A percentile compares a stretch with the other conserved stretches of the same genome.
Evolutionary conservation across 2,797 vertebrate species (phyloP).

Genomic region (Malacoctenus gilli): DNA sequence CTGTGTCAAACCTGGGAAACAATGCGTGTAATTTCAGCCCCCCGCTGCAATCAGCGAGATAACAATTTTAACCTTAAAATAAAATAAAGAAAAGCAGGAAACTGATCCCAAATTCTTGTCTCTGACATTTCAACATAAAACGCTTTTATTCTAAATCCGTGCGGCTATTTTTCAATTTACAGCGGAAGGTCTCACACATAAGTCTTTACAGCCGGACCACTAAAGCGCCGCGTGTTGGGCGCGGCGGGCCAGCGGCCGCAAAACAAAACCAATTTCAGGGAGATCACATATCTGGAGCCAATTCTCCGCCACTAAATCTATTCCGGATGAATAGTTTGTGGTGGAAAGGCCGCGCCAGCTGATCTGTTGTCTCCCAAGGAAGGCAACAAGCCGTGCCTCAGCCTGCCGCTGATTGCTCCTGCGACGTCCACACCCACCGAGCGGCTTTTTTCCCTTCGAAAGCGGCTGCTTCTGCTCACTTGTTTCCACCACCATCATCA

Average conservation of each 20-base stretch:
- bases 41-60: not conserved
- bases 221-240: slow-evolving; percentile 36
- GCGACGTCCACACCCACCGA: slow-evolving; percentile 13
- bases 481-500: too few species aligned
- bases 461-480: not conserved
- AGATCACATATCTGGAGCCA: slow-evolving; percentile 65
- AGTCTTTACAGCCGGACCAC: slow-evolving; percentile 38
- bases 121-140: not conserved
- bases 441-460: slow-evolving; percentile 9
- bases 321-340: slow-evolving; percentile 63
- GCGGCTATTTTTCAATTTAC: not conserved
- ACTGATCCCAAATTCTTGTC: not conserved
- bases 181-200: slow-evolving; percentile 13
- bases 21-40: too few species aligned
- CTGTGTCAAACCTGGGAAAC: not conserved
- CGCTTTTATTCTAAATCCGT: slow-evolving; percentile 17
- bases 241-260: slow-evolving; percentile 41
- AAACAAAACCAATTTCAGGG: slow-evolving; percentile 70
- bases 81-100: not conserved
- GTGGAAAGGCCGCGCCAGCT: slow-evolving; percentile 45
- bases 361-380: slow-evolving; percentile 38
- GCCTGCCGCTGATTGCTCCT: slow-evolving; percentile 18
- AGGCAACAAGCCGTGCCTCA: slow-evolving; percentile 16
- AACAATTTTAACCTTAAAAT: not conserved
- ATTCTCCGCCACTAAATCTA: slow-evolving; percentile 52